A percentile compares a stretch with the other conserved stretches of the same genome.
phyloP scores from a whole-genome alignment of 2,113 vertebrate genomes.

The Hydrochoerus hydrochaeris region DNA sequence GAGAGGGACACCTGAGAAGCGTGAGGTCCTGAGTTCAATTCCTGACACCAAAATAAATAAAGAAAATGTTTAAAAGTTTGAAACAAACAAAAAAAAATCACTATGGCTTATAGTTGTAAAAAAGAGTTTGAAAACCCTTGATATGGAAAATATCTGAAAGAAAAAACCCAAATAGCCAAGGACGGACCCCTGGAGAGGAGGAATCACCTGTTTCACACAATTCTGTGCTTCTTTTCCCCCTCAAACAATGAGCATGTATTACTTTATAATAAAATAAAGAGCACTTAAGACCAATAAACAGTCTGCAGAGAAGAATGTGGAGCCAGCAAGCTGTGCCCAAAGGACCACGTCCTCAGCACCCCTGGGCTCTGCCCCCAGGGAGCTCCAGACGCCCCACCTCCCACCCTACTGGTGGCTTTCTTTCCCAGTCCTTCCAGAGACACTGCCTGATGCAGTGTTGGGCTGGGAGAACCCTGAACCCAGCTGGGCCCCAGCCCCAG shows the following conservation, averaged over 20 bases:
- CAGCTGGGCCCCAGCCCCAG: background rate
- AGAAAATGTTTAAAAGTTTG: background rate
- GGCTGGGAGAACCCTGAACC: background rate
- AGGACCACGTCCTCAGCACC: background rate
- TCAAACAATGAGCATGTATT: background rate
- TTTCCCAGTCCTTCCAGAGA: background rate
- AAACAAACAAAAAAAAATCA: background rate
- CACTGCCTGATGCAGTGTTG: background rate
- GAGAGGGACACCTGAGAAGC: background rate
- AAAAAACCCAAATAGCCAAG: background rate
- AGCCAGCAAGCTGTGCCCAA: background rate
- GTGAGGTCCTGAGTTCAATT: background rate
- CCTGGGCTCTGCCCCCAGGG: background rate
- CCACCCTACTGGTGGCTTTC: background rate
- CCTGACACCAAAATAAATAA: background rate
- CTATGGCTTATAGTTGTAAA: background rate
- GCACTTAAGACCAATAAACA: constrained; percentile 48
- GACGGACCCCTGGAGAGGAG: background rate
- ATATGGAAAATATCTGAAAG: constrained; percentile 5
- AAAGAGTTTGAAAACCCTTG: background rate
- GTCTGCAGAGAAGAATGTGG: background rate
- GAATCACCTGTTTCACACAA: background rate
- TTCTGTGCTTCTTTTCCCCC: background rate
- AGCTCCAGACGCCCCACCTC: background rate
- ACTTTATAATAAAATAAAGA: constrained; percentile 51